Evolutionary conservation across 2,113 vertebrate genomes (phyloP), one percentile per base, ranked within the genome.

Genomic region (Dicerorhinus sumatrensis): DNA sequence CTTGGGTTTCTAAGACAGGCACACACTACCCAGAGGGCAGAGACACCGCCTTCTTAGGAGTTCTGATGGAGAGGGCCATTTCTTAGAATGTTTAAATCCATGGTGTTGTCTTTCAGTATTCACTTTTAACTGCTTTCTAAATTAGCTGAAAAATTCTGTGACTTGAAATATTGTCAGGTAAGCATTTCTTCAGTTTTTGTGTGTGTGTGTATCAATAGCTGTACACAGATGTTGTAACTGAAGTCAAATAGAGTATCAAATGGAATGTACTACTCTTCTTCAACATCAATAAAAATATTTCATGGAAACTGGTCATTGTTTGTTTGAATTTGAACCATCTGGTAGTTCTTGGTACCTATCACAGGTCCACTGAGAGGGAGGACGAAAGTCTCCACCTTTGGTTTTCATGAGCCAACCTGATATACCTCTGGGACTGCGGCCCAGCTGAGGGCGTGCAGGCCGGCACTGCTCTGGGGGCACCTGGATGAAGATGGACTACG

Each of bases 241-340:
- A 20, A 80, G 72, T 91, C 62, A 76, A 58, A 93, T 94, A 89
- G 91, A 77, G 29, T 56, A 51, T 81, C 60, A 92, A 95, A 89
- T 97, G 96, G 89, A 98, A 98, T 98, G 98, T 92, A 86, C 72
- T 67, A 8, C 87, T 96, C 72, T 94, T 89, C 36, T 96, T 92
- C 69, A 69, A 75, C 81, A 97, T 97, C 98, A 99, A 99, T 99
- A 99, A 99, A 99, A 98, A 31, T 84, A 86, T 98, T 99, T 98
- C 97, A 18, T 93, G 92, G 98, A 98, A 99, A 77, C 96, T 98
- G 96, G 98, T 98, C 98, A 91, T 97, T 97, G 98, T 99, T 91
- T 99, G 97, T 96, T 98, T 99, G 98, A 98, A 89, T 98, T 70
- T 84, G 90, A 96, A 94, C 96, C 0, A 1, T 90, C 16, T 89